Percentiles rank a stretch among this genome's conserved stretches.
These are phyloP conservation scores for Dissostichus mawsoni DNA, from an alignment of 2,113 vertebrate species.

Conservation along the genomic window DNA sequence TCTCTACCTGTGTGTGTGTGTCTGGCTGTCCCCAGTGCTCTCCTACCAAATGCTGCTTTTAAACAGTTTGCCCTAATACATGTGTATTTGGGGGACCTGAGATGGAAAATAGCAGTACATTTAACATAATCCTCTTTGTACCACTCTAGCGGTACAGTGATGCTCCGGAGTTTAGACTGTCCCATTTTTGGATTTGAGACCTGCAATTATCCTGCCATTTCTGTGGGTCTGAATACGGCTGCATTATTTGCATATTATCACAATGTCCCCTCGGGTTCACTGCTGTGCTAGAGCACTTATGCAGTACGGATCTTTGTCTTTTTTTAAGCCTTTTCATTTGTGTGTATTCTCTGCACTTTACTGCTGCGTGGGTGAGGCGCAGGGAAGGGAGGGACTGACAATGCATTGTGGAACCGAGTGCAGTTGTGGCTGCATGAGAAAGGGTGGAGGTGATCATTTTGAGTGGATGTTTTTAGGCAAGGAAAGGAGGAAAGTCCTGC, in stretches of 20 bases:
- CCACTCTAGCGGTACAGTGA: slow-evolving; percentile 35
- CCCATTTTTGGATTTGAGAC: slow-evolving; percentile 43
- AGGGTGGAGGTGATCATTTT: slow-evolving; percentile 51
- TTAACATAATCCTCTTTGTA: slow-evolving; percentile 20
- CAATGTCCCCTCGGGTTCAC: slow-evolving; percentile 45
- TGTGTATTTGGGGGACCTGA: slow-evolving; percentile 41
- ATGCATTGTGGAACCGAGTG: slow-evolving; percentile 75
- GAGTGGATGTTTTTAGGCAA: slow-evolving; percentile 74
- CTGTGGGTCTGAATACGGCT: slow-evolving; percentile 52
- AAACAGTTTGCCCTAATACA: slow-evolving; percentile 43
- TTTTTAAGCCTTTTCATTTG: slow-evolving; percentile 61
- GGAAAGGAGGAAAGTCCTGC: slow-evolving; percentile 81
- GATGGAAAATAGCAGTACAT: slow-evolving; percentile 56
- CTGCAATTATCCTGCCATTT: slow-evolving; percentile 68
- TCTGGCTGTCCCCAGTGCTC: slow-evolving; percentile 68
- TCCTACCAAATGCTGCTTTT: slow-evolving; percentile 80
- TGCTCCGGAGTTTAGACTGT: slow-evolving; percentile 38
- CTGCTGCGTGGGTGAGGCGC: slow-evolving; percentile 81
- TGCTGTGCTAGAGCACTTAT: slow-evolving; percentile 63
- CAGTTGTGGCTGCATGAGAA: slow-evolving; percentile 58
- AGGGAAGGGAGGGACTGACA: slow-evolving; percentile 75
- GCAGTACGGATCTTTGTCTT: slow-evolving; percentile 64
- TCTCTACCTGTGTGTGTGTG: slow-evolving; percentile 1
- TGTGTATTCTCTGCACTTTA: slow-evolving; percentile 88
- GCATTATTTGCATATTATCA: slow-evolving; percentile 53